phyloP scores from a whole-genome alignment of 2,888 invertebrate genomes.

The Mesopsocus fuscifrons region DNA sequence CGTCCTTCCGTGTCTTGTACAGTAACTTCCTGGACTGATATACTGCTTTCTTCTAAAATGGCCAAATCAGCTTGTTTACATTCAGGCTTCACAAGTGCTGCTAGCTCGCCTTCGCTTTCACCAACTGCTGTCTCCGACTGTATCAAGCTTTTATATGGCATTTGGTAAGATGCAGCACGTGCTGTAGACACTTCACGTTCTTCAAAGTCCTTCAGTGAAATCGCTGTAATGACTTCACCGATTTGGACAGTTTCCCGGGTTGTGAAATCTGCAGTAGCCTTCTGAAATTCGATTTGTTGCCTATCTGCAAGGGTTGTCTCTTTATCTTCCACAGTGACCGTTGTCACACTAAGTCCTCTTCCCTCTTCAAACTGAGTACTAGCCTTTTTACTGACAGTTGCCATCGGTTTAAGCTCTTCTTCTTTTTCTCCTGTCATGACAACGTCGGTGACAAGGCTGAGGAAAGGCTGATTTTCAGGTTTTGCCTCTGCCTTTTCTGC shows the following conservation, averaged over 20 bases:
- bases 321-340: conserved; percentile 20
- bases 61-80: conserved; percentile 20
- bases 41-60: conserved; percentile 22
- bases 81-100: conserved; percentile 20
- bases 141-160: conserved; percentile 32
- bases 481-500: conserved; percentile 25
- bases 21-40: conserved; percentile 23
- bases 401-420: conserved; percentile 23
- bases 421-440: conserved; percentile 38
- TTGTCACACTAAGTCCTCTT: conserved; percentile 21
- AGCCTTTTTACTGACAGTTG: conserved; percentile 29
- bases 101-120: conserved; percentile 25
- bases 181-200: conserved; percentile 19
- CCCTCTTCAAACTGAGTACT: conserved; percentile 24
- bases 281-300: conserved; percentile 22
- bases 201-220: conserved; percentile 19
- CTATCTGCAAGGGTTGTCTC: conserved; percentile 20
- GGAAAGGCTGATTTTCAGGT: conserved; percentile 29
- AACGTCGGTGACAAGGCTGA: conserved; percentile 36
- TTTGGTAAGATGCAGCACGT: conserved; percentile 25
- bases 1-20: conserved; percentile 23
- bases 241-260: conserved; percentile 27
- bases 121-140: conserved; percentile 28
- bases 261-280: conserved; percentile 24
- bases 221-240: conserved; percentile 15